phyloP scores from a whole-genome alignment of 2,113 vertebrate species.

The Empidonax alnorum region DNA sequence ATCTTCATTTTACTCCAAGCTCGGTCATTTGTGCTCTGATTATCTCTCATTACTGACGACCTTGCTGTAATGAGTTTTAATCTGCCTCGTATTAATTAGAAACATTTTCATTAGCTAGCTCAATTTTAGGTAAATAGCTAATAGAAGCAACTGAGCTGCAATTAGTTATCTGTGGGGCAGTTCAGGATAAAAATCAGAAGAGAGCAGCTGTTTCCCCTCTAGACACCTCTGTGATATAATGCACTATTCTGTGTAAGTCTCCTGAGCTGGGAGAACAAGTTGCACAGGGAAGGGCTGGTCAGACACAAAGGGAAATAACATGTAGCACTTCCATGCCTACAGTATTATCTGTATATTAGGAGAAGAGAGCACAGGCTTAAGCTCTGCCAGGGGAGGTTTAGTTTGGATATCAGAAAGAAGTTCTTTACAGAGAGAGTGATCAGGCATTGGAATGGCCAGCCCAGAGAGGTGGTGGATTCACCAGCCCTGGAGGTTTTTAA shows the following conservation, averaged over 20 bases:
- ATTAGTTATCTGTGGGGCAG: conserved; percentile 73
- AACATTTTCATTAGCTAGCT: conserved; percentile 75
- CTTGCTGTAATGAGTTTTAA: conserved; percentile 79
- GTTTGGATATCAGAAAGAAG: too few species aligned
- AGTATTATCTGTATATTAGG: background rate
- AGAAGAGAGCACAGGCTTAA: too few species aligned
- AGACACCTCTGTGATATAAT: conserved; percentile 31
- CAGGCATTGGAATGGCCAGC: too few species aligned
- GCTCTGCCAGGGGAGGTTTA: too few species aligned
- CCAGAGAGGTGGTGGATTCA: too few species aligned
- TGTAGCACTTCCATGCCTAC: background rate
- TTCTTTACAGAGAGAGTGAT: too few species aligned
- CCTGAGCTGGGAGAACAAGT: background rate
- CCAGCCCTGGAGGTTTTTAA: too few species aligned
- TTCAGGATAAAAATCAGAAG: conserved; percentile 47
- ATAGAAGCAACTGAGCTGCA: conserved; percentile 69
- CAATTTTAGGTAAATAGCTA: conserved; percentile 74
- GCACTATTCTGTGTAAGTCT: background rate
- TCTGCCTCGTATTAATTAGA: conserved; percentile 79
- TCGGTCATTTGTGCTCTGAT: conserved; percentile 72
- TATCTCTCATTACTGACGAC: conserved; percentile 78
- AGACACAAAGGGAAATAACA: background rate
- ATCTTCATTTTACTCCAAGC: conserved; percentile 66
- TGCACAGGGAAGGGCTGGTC: background rate
- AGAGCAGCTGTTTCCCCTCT: conserved; percentile 55